Evolutionary conservation across 2,797 vertebrate species (phyloP), one percentile per base, ranked within the genome.

Genomic region (Enoplosus armatus): DNA sequence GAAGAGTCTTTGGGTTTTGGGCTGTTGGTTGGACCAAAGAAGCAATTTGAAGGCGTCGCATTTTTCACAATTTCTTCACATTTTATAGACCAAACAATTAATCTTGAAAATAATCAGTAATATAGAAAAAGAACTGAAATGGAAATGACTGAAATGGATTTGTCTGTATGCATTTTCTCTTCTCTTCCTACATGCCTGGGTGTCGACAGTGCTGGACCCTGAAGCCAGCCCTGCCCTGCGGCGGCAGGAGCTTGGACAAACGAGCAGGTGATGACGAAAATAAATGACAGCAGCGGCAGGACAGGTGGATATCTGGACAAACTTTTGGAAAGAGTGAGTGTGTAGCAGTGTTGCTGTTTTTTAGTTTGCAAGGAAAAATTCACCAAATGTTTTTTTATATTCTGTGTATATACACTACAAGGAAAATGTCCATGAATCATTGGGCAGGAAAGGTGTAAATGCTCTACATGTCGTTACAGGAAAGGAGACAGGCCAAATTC

Each of bases 221-320:
- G 16, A 66, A 39, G 12, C 1, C 20, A 11, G 26, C 64, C 6
- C 3, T n/a, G 26, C 64, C 31, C 22, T 37, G 8, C 8, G 3
- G 31, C 14, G 18, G 35, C 67, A 56, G 67, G 41, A 47, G 54
- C 27, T 14, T 48, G 31, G 55, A 59, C 43, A n/a, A 14, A 26
- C 16, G 11, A 50, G 8, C n/a, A 51, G 48, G 58, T 62, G 47
- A 60, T 2, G 8, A 35, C n/a, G 27, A n/a, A 41, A 43, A 26
- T 22, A 15, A 58, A 47, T 29, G 43, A 37, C 53, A 70, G 43
- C n/a, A 18, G 10, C 31, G 26, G 31, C 43, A 22, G 63, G 33
- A 64, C 43, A 37, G 47, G 61, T n/a, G 61, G 47, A 65, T 65
- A 18, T 56, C n/a, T 69, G 66, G 18, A 67, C 20, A 6, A 9